Percentiles rank a stretch among this genome's conserved stretches.
phyloP scores from a whole-genome alignment of 1,140 invertebrate species.

The Drosophila asahinai region DNA sequence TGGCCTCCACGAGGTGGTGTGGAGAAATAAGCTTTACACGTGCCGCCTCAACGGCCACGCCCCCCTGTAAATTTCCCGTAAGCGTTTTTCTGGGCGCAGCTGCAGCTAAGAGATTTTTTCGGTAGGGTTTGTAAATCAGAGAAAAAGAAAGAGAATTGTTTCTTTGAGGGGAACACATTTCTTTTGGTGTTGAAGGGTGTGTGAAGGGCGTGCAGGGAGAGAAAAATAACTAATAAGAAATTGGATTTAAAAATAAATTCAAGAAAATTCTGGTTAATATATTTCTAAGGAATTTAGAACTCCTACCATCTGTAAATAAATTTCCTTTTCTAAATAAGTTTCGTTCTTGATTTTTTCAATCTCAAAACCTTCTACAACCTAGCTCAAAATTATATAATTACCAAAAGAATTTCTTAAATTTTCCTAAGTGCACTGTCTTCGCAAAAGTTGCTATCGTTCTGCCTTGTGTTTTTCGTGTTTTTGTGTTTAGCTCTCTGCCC shows the following conservation, averaged over 20 bases:
- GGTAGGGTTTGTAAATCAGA: slow-evolving; percentile 17
- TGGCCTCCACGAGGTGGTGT: slow-evolving; percentile 60
- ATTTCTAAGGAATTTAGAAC: too few species aligned
- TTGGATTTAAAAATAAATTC: not conserved
- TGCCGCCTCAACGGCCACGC: slow-evolving; percentile 68
- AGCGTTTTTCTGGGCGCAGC: slow-evolving; percentile 21
- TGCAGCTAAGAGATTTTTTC: slow-evolving; percentile 18
- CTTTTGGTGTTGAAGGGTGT: not conserved
- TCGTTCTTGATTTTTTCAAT: too few species aligned
- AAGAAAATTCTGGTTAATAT: too few species aligned
- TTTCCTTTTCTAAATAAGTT: not conserved
- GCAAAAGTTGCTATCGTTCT: slow-evolving; percentile 11
- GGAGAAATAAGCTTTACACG: slow-evolving; percentile 78
- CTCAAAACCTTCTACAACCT: too few species aligned
- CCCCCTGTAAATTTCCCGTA: slow-evolving; percentile 37
- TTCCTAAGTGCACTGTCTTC: slow-evolving; percentile 4
- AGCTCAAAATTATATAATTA: not conserved
- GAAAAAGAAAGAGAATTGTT: slow-evolving; percentile 12
- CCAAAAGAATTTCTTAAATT: not conserved
- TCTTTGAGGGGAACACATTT: not conserved
- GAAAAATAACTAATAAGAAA: not conserved
- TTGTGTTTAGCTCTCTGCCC: slow-evolving; percentile 10
- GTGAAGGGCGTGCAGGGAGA: not conserved
- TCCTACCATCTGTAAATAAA: too few species aligned
- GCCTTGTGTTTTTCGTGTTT: slow-evolving; percentile 19